Base-by-base conservation (phyloP, 2,888 invertebrate species). In the Scaptomyza reducta region DNA sequence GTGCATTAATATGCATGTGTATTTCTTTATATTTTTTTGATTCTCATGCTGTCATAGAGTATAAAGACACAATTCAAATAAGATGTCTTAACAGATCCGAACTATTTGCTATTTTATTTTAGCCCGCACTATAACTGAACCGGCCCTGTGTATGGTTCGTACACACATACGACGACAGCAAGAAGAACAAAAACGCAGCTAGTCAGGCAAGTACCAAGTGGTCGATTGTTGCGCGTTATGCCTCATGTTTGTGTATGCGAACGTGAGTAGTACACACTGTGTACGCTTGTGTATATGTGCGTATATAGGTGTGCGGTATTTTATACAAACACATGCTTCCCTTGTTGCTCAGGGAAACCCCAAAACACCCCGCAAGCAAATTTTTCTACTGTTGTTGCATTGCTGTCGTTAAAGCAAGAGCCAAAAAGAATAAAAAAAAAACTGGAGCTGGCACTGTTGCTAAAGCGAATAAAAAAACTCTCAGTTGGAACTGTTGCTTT, bases 171-270 rank as follows among this genome's bases (percentile, higher is more conserved):
- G 61, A 56, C 74, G 64, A 54, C 66, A 75, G 47, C 63, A 75
- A 65, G 62, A 68, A 64, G 50, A 70, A 70, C 50, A 65, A 60
- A 49, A 49, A 49, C 49, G 63, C 54, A 67, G 71, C 80, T 69
- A 82, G 79, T 79, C 70, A 77, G 75, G 75, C 85, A 80, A 83
- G 83, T 84, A 81, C 79, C 77, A 86, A 86, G 84, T 79, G 69
- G 84, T 83, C 78, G 84, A 69, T 74, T 77, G 74, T 78, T 79
- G 81, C 74, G 76, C 72, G 66, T 62, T 63, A 71, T 64, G 57
- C 29, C 46, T 38, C 41, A 46, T 65, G 54, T 35, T 9, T 57
- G 44, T 62, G 44, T 44, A 38, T 49, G 45, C 41, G 61, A 45
- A 11, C 41, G 65, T 38, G 38, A 16, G 38, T 16, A 38, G 10